Conservation (phyloP, 2,797 vertebrate genomes). For the Delichon dasypus region DNA sequence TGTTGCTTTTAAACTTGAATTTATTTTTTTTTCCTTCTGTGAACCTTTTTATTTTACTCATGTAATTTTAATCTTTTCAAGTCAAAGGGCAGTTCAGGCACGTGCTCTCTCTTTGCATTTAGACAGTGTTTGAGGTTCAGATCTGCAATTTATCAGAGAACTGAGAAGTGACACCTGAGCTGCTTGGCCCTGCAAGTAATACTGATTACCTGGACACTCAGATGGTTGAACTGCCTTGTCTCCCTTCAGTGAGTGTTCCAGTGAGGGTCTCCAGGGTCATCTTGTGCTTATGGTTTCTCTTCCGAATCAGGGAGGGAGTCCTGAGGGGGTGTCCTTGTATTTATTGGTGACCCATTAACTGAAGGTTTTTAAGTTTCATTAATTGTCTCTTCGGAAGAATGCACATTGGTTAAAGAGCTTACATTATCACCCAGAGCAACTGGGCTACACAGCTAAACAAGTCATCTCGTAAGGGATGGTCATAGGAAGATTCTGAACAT, state of each 20-base stretch:
- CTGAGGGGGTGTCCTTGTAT: background rate
- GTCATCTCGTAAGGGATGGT: background rate
- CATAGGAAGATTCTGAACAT: rapidly evolving
- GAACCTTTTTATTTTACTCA: background rate
- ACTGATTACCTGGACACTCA: background rate
- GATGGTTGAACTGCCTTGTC: background rate
- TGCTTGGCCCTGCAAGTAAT: background rate
- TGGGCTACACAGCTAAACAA: background rate
- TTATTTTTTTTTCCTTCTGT: background rate
- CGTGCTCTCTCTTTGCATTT: background rate
- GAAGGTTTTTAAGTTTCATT: background rate
- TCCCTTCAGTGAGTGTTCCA: background rate
- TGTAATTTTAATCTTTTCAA: background rate
- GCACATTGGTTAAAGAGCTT: background rate
- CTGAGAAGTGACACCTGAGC: background rate
- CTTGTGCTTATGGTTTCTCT: rapidly evolving
- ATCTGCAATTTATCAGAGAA: background rate
- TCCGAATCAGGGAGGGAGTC: background rate
- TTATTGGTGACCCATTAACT: background rate
- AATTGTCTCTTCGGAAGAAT: background rate
- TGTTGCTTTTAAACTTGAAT: background rate
- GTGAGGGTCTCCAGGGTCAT: background rate
- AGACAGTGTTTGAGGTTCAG: background rate
- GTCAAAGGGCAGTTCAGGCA: background rate
- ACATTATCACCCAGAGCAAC: background rate